Base-by-base conservation (phyloP, 1,140 invertebrate species). In the Drosophila sulfurigaster region DNA sequence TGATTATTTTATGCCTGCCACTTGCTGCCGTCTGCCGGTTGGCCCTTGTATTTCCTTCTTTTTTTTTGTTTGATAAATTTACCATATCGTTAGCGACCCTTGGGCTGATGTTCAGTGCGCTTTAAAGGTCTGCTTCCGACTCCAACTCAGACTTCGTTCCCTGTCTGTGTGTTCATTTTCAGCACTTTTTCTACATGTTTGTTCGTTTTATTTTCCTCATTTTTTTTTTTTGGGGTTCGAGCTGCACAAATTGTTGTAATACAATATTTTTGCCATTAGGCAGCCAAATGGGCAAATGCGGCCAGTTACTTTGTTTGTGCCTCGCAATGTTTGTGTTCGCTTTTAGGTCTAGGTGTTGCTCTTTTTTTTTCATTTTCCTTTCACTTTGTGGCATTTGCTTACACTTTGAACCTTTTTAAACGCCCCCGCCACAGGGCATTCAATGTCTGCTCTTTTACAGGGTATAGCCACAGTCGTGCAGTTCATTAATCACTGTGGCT, bases 241-340 rank as follows among this genome's bases (percentile, higher is more conserved):
- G 78, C 68, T 77, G 72, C 65, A 80, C 69, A 81, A 79, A 78
- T 88, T 88, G 81, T 89, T 88, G 83, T 88, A 88, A 88, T 88
- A 88, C 83, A 89, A 88, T 89, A 89, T 89, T 89, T 89, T 89
- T 58, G 72, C 85, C 85, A 89, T 89, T 89, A 89, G 81, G 75
- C 82, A 69, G 67, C 54, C 80, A 82, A 82, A 83, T 82, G 80
- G 81, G 48, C 78, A 81, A 81, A 49, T 80, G 67, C 60, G 67
- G 78, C 69, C 78, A 68, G 66, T 78, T 71, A 78, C 65, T 79
- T 73, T 83, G 81, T 81, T 82, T 88, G 20, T 25, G 80, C 76
- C 67, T 67, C 63, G 67, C 80, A 78, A 72, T 82, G 81, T 82
- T 83, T 83, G 76, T 62, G 46, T 66, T 72, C 57, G 20, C 8